Evolutionary conservation across 2,113 vertebrate species (phyloP).

Genomic region (Chionis minor): DNA sequence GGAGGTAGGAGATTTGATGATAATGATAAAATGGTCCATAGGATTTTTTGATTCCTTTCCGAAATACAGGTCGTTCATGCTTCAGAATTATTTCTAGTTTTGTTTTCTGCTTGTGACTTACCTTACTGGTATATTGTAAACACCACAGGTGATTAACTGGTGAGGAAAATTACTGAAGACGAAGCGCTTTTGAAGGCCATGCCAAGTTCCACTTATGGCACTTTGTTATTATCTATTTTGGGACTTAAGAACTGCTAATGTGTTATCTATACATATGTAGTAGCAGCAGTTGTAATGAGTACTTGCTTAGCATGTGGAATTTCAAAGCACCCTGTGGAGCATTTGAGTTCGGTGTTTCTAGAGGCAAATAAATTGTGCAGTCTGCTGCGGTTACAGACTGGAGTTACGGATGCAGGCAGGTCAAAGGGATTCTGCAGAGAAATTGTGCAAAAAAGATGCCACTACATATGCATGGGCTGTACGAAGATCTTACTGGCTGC

Average conservation of each 20-base stretch:
- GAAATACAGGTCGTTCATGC: neutral
- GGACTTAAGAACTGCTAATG: neutral
- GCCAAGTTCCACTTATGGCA: neutral
- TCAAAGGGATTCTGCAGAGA: neutral
- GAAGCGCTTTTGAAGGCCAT: neutral
- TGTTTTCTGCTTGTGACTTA: neutral
- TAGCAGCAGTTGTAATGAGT: neutral
- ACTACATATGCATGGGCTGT: neutral
- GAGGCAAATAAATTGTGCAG: neutral
- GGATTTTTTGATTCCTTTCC: neutral
- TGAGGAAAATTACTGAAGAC: neutral
- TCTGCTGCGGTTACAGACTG: neutral
- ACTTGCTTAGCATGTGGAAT: neutral
- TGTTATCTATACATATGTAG: neutral
- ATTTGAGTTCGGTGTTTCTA: neutral
- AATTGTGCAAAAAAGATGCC: neutral
- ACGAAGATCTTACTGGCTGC: neutral
- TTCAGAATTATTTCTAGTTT: neutral
- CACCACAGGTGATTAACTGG: neutral
- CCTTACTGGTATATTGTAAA: neutral
- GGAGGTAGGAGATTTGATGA: neutral
- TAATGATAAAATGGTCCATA: neutral
- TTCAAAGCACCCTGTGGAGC: neutral
- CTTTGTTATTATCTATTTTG: conserved; percentile 13
- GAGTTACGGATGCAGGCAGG: neutral